Evolutionary conservation across 2,797 vertebrate species (phyloP).

Genomic region (Cyclopterus lumpus): DNA sequence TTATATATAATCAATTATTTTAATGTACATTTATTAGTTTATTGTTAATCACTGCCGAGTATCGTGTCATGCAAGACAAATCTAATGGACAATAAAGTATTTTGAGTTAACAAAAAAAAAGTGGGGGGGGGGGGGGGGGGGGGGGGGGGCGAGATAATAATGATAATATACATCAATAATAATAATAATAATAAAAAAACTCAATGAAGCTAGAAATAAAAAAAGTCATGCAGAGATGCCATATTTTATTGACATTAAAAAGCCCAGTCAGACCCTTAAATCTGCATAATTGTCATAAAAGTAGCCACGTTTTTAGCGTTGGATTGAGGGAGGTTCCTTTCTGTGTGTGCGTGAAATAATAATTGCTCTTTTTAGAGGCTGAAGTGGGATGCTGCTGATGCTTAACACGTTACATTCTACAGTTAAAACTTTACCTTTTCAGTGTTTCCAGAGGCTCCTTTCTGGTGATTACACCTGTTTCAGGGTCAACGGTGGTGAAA

Average conservation of each 20-base stretch:
- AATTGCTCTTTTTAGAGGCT: neutral
- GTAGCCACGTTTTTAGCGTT: neutral
- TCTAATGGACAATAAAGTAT: too few species aligned
- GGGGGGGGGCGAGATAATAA: too few species aligned
- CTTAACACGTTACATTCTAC: neutral
- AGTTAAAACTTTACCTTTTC: conserved; percentile 82
- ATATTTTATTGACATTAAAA: neutral
- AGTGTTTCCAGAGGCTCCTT: conserved; percentile 93
- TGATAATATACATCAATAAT: too few species aligned
- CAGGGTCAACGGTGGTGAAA: conserved; percentile 92
- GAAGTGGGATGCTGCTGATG: neutral
- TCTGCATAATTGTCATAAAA: neutral
- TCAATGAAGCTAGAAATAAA: too few species aligned
- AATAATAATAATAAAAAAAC: too few species aligned
- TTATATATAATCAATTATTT: too few species aligned
- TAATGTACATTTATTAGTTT: too few species aligned
- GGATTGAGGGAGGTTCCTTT: neutral
- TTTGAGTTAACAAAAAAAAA: too few species aligned
- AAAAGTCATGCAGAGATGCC: neutral
- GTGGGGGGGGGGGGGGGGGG: too few species aligned
- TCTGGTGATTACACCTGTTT: conserved; percentile 87
- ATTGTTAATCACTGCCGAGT: too few species aligned
- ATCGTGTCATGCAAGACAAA: too few species aligned
- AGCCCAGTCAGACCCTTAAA: neutral
- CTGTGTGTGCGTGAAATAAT: neutral